Percentiles rank a stretch among this genome's conserved stretches.
Evolutionary conservation across 2,797 vertebrate genomes (phyloP).

Genomic region (Hylomyscus alleni): DNA sequence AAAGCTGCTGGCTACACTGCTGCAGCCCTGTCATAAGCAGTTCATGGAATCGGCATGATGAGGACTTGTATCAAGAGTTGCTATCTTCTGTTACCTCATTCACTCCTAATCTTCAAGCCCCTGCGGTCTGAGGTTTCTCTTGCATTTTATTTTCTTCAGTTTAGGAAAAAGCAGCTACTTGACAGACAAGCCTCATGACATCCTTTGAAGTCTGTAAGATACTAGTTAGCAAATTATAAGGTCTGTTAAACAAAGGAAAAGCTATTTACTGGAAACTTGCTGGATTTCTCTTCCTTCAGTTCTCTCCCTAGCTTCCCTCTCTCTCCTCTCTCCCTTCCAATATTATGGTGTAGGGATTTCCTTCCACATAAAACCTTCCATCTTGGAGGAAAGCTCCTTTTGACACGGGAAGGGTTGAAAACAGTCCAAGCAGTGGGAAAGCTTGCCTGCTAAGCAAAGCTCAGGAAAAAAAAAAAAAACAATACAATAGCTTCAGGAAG

Average conservation of each 20-base stretch:
- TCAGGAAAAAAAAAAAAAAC: neutral
- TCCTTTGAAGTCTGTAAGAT: slow-evolving; percentile 6
- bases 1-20: neutral
- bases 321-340: neutral
- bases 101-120: slow-evolving; percentile 35
- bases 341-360: neutral
- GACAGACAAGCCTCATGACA: neutral
- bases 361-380: neutral
- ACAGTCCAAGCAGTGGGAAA: neutral
- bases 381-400: neutral
- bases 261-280: slow-evolving; percentile 14
- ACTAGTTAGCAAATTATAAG: slow-evolving; percentile 26
- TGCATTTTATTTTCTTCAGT: slow-evolving; percentile 61
- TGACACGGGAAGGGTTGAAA: neutral
- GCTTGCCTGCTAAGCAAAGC: neutral
- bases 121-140: slow-evolving; percentile 74
- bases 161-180: slow-evolving; percentile 26
- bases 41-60: slow-evolving; percentile 68
- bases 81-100: slow-evolving; percentile 72
- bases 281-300: neutral
- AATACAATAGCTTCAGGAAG: neutral
- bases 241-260: neutral
- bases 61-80: slow-evolving; percentile 27
- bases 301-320: neutral
- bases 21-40: neutral